These are phyloP conservation scores for Rhinatrema bivittatum DNA, from an alignment of 2,797 vertebrate species.

Conservation along the genomic window DNA sequence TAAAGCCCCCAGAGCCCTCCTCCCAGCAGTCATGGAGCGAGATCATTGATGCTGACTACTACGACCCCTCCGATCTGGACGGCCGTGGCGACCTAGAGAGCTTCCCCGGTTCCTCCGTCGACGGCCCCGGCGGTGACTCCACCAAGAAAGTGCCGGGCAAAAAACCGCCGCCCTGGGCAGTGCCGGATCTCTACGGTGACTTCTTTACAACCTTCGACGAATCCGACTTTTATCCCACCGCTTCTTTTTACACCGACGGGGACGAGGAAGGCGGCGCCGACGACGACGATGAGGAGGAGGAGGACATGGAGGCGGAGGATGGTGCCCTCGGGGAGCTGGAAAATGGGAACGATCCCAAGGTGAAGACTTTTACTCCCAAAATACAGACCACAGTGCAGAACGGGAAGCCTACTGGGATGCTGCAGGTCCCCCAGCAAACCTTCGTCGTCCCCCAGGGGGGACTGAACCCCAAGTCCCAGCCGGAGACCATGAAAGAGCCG, in stretches of 20 bases:
- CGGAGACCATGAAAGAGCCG: conserved; percentile 25
- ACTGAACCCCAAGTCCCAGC: conserved; percentile 26
- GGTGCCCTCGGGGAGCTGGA: conserved; percentile 55
- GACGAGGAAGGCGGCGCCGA: conserved; percentile 66
- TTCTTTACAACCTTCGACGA: conserved; percentile 82
- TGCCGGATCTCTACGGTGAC: conserved; percentile 78
- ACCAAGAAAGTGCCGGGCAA: conserved; percentile 30
- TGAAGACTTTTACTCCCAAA: conserved; percentile 41
- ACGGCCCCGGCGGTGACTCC: conserved; percentile 47
- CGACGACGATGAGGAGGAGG: conserved; percentile 58
- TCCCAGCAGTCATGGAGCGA: conserved; percentile 36
- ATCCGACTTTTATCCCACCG: conserved; percentile 70
- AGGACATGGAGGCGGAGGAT: conserved; percentile 50
- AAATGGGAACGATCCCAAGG: conserved; percentile 50
- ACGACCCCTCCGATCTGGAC: conserved; percentile 59
- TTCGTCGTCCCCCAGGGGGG: conserved; percentile 23
- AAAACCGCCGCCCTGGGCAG: conserved; percentile 70
- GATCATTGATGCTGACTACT: conserved; percentile 74
- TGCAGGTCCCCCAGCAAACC: conserved; percentile 24
- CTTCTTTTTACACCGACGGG: conserved; percentile 66
- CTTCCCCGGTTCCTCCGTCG: conserved; percentile 43
- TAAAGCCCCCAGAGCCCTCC: conserved; percentile 23
- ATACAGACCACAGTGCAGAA: conserved; percentile 34
- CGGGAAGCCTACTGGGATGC: conserved; percentile 25
- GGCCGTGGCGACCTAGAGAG: conserved; percentile 27